phyloP scores from a whole-genome alignment of 2,888 invertebrate genomes.

The Scrobipalpa atriplicella region DNA sequence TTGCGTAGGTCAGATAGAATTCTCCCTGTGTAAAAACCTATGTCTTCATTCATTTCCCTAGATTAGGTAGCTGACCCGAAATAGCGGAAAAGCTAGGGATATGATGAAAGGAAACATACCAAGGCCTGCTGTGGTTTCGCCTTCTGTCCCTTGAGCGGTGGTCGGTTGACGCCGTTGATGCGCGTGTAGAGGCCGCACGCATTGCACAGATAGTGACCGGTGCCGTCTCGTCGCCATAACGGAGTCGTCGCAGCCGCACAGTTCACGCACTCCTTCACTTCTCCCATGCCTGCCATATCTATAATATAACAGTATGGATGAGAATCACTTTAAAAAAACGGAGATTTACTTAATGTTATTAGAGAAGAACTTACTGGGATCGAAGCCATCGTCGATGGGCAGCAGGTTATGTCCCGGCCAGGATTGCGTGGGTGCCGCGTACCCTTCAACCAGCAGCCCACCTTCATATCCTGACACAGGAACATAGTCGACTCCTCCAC shows the following conservation, averaged over 20 bases:
- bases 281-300: constrained; percentile 80
- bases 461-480: constrained; percentile 77
- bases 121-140: constrained; percentile 84
- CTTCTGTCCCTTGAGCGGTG: constrained; percentile 85
- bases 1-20: no score
- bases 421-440: constrained; percentile 66
- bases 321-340: not conserved
- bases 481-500: constrained; percentile 68
- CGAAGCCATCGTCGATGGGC: constrained; percentile 76
- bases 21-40: no score
- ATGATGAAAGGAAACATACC: constrained; percentile 43
- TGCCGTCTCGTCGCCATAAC: constrained; percentile 99
- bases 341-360: not conserved
- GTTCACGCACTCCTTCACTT: constrained; percentile 95
- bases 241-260: constrained; percentile 96
- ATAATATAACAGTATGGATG: constrained; percentile 14
- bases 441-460: constrained; percentile 71
- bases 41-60: no score
- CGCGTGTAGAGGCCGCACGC: constrained; percentile 97
- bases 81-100: no score
- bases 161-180: constrained; percentile 89
- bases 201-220: constrained; percentile 99
- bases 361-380: constrained; percentile 62
- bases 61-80: no score
- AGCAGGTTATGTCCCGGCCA: constrained; percentile 75